Evolutionary conservation across 2,113 vertebrate species (phyloP), one percentile per base, ranked within the genome.

Genomic region (Sakesphorus luctuosus): DNA sequence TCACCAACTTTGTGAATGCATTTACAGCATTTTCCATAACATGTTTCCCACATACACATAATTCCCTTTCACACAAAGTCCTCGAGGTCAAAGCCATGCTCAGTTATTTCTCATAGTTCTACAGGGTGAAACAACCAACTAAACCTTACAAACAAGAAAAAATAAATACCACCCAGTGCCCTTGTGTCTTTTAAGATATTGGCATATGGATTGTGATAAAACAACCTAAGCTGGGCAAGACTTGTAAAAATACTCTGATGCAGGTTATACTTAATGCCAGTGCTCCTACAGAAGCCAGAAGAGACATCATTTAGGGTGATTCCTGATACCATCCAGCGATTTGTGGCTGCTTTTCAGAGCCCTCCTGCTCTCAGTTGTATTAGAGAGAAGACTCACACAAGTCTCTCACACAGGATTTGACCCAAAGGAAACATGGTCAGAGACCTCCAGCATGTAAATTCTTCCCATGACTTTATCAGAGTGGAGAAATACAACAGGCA

Each of bases 381-480:
- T 2, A 26, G 23, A 38, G 14, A 43, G 49, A 15, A 25, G 66
- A 68, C 33, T 49, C 1, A 0, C 25, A 25, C 10, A n/a, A 36
- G 7, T 8, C 65, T 10, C 18, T 14, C 28, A 31, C 24, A 3
- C 26, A 40, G 66, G 36, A 68, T 65, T 59, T 38, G n/a, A 50
- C 58, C 69, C 43, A 55, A 75, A 76, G 18, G 47, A 73, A 92
- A n/a, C 23, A 9, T 0, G 1, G 13, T 6, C 55, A 78, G 84
- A 38, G 28, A 75, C n/a, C 16, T 62, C n/a, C 56, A 89, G 44
- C 26, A 1, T 8, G 9, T 44, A 38, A 78, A 63, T 56, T 47
- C 56, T 82, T 87, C 49, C n/a, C 38, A 23, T 0, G 6, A 19
- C 25, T 87, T 84, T 75, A 87, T 56, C 67, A 76, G 82, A 21